Percentiles rank a stretch among this genome's conserved stretches.
Evolutionary conservation across 2,113 vertebrate species (phyloP).

Genomic region (Onychostoma macrolepis): DNA sequence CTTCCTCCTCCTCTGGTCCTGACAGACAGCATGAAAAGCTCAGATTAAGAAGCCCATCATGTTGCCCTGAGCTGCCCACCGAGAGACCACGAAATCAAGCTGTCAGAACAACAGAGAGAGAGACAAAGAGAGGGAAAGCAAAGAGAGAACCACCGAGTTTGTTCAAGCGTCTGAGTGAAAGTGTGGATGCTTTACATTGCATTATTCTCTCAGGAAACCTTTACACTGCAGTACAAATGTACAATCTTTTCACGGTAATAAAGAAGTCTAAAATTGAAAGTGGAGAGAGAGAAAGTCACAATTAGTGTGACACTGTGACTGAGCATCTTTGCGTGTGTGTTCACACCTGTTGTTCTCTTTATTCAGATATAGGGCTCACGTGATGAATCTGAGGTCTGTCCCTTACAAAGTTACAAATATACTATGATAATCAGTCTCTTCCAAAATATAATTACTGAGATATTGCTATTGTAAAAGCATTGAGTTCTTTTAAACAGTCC

Average conservation of each 20-base stretch:
- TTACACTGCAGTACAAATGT: neutral
- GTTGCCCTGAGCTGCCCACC: slow-evolving; percentile 84
- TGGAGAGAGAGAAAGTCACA: neutral
- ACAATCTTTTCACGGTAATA: neutral
- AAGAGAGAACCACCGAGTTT: slow-evolving; percentile 33
- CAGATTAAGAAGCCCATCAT: slow-evolving; percentile 93
- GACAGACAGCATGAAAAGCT: slow-evolving; percentile 90
- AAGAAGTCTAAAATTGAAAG: neutral
- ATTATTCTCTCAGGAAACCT: neutral
- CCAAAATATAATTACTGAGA: too few species aligned
- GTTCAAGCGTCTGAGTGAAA: neutral
- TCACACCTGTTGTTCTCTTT: neutral
- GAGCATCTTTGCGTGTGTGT: neutral
- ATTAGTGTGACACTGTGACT: neutral
- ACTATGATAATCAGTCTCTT: too few species aligned
- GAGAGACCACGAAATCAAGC: slow-evolving; percentile 91
- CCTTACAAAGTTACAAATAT: neutral
- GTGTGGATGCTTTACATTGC: neutral
- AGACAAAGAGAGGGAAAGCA: neutral
- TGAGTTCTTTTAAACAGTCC: neutral
- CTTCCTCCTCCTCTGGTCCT: slow-evolving; percentile 67
- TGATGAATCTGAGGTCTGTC: neutral
- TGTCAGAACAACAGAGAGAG: slow-evolving; percentile 82
- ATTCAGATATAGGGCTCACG: neutral
- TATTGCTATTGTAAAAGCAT: neutral